These are phyloP conservation scores for Chitala chitala DNA, from an alignment of 2,113 vertebrate genomes.

Conservation along the genomic window DNA sequence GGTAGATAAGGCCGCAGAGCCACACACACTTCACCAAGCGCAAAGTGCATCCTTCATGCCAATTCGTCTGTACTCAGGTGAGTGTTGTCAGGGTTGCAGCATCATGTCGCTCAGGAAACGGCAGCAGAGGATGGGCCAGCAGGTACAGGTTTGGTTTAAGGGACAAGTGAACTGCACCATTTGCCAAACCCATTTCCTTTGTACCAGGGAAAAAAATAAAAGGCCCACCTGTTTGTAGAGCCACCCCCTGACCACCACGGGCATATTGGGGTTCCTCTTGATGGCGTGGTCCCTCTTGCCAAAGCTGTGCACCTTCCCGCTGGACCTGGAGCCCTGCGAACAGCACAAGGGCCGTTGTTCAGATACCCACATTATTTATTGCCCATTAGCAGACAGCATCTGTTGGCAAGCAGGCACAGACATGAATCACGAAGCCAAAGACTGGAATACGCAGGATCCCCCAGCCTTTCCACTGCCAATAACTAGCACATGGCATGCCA, in stretches of 20 bases:
- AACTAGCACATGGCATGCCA: background rate
- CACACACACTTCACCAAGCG: too few relatives aligned
- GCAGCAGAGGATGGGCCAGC: too few relatives aligned
- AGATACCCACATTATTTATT: background rate
- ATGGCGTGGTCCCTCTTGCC: slow-evolving; percentile 90
- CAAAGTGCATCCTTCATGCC: too few relatives aligned
- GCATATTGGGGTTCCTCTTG: slow-evolving; percentile 82
- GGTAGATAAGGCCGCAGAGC: too few relatives aligned
- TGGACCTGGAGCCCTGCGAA: slow-evolving; percentile 67
- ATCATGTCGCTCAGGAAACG: too few relatives aligned
- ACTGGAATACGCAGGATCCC: background rate
- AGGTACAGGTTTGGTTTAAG: too few relatives aligned
- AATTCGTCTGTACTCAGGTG: too few relatives aligned
- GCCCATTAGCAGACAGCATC: background rate
- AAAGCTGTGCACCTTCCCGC: slow-evolving; percentile 81
- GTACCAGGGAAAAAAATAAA: background rate
- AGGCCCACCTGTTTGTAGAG: slow-evolving; percentile 84
- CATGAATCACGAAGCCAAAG: background rate
- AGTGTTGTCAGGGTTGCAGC: too few relatives aligned
- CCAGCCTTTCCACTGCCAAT: background rate
- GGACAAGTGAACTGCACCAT: too few relatives aligned
- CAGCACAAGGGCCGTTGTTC: background rate
- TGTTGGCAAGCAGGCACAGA: background rate
- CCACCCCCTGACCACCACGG: slow-evolving; percentile 90
- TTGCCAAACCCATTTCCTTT: background rate